Evolutionary conservation across 1,140 invertebrate species (phyloP).

Genomic region (Lordiphosa clarofinis): DNA sequence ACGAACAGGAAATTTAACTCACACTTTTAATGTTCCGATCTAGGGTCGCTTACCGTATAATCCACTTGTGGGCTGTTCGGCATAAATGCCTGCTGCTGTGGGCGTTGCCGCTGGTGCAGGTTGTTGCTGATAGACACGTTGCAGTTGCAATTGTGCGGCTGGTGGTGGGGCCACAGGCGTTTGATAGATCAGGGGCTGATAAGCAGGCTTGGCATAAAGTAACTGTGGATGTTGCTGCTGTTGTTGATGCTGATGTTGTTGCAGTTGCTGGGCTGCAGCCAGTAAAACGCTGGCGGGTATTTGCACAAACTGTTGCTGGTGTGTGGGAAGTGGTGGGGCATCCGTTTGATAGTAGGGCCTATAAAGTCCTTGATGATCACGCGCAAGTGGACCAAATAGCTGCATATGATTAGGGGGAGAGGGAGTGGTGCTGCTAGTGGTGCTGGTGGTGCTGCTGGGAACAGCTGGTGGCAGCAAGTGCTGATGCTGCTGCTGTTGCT

Average conservation of each 20-base stretch:
- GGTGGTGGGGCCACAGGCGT: slow-evolving; percentile 4
- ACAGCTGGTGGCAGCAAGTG: background rate
- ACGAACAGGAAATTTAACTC: too few relatives aligned
- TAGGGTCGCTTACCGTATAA: slow-evolving; percentile 18
- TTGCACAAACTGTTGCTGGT: slow-evolving; percentile 57
- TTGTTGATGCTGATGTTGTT: slow-evolving; percentile 46
- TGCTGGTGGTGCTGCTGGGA: slow-evolving; percentile 8
- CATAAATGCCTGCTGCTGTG: slow-evolving; percentile 32
- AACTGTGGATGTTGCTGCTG: slow-evolving; percentile 34
- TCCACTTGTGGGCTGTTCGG: slow-evolving; percentile 34
- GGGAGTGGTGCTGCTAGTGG: slow-evolving; percentile 13
- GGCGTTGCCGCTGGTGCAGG: slow-evolving; percentile 13
- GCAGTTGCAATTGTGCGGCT: slow-evolving; percentile 41
- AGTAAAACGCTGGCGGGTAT: slow-evolving; percentile 58
- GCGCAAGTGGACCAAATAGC: slow-evolving; percentile 58
- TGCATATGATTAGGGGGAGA: slow-evolving; percentile 25
- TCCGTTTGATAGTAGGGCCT: slow-evolving; percentile 56
- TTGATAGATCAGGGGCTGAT: slow-evolving; percentile 52
- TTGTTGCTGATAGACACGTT: slow-evolving; percentile 51
- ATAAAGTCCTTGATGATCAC: slow-evolving; percentile 59
- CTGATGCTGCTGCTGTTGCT: slow-evolving; percentile 42
- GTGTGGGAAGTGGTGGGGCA: slow-evolving; percentile 25
- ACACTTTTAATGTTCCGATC: too few relatives aligned
- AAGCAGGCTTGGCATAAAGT: slow-evolving; percentile 34
- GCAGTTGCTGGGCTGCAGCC: slow-evolving; percentile 58